Conservation (phyloP, 2,888 invertebrate species). For the Melieria picta region DNA sequence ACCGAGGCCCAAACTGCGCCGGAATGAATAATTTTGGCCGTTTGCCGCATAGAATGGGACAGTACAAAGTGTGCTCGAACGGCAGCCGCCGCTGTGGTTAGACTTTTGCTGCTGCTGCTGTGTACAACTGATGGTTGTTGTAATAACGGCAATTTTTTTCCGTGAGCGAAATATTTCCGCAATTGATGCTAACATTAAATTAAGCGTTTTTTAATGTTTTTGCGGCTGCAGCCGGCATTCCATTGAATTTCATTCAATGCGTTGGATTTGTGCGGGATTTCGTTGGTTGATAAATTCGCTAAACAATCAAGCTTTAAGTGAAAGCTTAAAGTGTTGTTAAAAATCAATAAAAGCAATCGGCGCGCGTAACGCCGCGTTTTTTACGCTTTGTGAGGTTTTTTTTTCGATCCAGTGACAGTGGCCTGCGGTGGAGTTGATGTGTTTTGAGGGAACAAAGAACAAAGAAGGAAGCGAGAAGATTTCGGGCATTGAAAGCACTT, state of each 20-base stretch:
- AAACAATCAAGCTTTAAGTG: background rate
- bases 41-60: no score
- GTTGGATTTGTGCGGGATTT: background rate
- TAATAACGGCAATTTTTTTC: background rate
- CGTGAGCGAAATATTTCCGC: slow-evolving; percentile 16
- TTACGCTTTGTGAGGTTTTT: no score
- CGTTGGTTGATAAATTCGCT: slow-evolving; percentile 5
- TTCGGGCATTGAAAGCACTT: no score
- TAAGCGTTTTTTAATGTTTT: slow-evolving; percentile 20
- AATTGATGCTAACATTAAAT: slow-evolving; percentile 15
- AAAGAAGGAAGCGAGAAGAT: no score
- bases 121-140: background rate
- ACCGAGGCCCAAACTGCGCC: no score
- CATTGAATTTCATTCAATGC: background rate
- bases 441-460: no score
- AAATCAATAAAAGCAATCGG: slow-evolving; percentile 5
- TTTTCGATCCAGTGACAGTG: background rate
- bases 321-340: slow-evolving; percentile 1
- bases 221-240: background rate
- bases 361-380: background rate
- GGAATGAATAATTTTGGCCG: no score
- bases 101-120: slow-evolving; percentile 2
- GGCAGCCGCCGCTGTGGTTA: no score
- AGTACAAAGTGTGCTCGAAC: no score
- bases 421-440: background rate